Percentiles rank a stretch among this genome's conserved stretches.
Evolutionary conservation across 2,888 invertebrate genomes (phyloP).

Genomic region (Lasioglossum malachurum): DNA sequence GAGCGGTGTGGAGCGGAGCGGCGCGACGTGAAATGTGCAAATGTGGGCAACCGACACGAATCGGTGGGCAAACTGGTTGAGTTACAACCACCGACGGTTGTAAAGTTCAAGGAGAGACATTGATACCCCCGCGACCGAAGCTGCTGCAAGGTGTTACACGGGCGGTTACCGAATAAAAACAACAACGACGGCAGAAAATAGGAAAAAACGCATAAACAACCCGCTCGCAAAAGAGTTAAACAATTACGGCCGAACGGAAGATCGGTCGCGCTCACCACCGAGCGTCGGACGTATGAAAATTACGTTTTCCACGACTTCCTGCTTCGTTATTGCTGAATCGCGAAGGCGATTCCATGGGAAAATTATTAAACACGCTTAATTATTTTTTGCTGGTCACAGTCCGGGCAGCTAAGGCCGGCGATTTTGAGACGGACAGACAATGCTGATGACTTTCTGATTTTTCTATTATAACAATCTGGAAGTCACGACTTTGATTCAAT

Average conservation of each 20-base stretch:
- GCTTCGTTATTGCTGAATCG: not conserved
- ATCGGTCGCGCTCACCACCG: not conserved
- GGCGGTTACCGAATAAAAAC: not conserved
- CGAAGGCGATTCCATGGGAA: not conserved
- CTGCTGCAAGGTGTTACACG: constrained; percentile 6
- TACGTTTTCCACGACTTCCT: not conserved
- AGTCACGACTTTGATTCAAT: not conserved
- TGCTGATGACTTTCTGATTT: no score
- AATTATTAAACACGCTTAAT: not conserved
- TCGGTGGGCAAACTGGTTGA: constrained; percentile 77
- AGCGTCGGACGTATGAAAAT: not conserved
- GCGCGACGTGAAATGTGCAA: constrained; percentile 74
- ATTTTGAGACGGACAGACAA: no score
- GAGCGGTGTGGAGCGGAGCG: not conserved
- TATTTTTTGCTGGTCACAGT: not conserved
- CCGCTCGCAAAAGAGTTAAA: not conserved
- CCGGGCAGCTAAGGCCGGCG: no score
- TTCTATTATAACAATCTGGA: not conserved
- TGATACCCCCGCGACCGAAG: not conserved
- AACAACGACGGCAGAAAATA: not conserved
- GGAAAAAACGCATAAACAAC: not conserved
- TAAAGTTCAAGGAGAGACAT: constrained; percentile 71
- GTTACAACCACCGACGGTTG: constrained; percentile 72
- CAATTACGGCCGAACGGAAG: not conserved
- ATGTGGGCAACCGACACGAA: constrained; percentile 75